Evolutionary conservation across 1,140 invertebrate species (phyloP), one percentile per base, ranked within the genome.

Genomic region (Linepithema humile): DNA sequence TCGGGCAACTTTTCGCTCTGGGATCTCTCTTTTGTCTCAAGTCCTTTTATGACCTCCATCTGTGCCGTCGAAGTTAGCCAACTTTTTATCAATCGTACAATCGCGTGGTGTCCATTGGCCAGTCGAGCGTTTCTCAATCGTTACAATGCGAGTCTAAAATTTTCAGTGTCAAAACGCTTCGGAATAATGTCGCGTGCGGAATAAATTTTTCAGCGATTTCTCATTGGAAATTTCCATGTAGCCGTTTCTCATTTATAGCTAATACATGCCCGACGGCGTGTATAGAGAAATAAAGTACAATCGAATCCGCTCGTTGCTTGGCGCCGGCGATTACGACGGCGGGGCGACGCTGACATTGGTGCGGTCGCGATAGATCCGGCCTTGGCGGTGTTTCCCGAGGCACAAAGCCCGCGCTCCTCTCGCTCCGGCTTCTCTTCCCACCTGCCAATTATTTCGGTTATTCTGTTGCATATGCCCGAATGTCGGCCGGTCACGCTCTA

Each of bases 401-500:
- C 75, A 55, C 26, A 35, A 20, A 43, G 53, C 29, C 32, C 40
- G 17, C 40, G 50, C 23, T 35, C 32, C 29, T 62, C 26, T 65
- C 62, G 29, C 5, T 60, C 38, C 35, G 17, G 12, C 74, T 48
- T 50, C 53, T 7, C 29, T 17, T 32, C 45, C 74, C 77, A 50
- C 43, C 83, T 91, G 91, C 90, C 91, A 91, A 91, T 91, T 90
- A 91, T 88, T 90, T 87, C 74, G 82, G 90, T 91, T 91, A 90
- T 91, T 91, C 88, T 87, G 75, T 85, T 86, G 74, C 86, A 77
- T 85, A 73, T 59, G 60, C 48, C 48, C 82, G 80, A 78, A 82
- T 88, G 88, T 86, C 84, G 77, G 67, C 85, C 82, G 67, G 45
- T 85, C 85, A 80, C 65, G 57, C 73, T 83, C 59, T 85, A 83